These are phyloP conservation scores for Drosophila rhopaloa DNA, from an alignment of 1,140 invertebrate genomes.

Conservation along the genomic window DNA sequence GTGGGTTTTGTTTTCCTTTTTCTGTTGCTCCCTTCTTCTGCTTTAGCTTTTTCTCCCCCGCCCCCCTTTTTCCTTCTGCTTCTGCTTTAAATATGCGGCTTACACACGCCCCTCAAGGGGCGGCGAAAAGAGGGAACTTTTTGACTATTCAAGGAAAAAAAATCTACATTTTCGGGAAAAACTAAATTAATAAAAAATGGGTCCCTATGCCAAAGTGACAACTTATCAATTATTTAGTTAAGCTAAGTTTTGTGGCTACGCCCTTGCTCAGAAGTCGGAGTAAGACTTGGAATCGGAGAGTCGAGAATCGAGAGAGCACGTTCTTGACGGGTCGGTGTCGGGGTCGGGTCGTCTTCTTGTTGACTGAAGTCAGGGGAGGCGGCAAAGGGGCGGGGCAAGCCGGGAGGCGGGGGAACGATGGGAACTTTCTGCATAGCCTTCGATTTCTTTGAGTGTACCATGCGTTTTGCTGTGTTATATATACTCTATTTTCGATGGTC, in stretches of 20 bases:
- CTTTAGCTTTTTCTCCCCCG: constrained; percentile 29
- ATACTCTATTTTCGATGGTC: neutral
- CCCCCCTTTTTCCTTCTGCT: constrained; percentile 17
- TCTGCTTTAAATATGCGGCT: constrained; percentile 72
- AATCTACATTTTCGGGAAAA: too few species aligned
- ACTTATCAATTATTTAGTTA: too few species aligned
- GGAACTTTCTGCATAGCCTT: constrained; percentile 52
- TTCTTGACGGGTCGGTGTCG: constrained; percentile 55
- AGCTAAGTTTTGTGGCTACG: neutral
- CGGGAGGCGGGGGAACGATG: constrained; percentile 30
- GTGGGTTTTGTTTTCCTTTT: constrained; percentile 53
- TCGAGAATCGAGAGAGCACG: constrained; percentile 35
- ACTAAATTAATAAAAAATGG: too few species aligned
- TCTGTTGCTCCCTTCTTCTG: constrained; percentile 38
- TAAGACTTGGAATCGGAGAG: constrained; percentile 7
- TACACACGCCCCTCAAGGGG: constrained; percentile 48
- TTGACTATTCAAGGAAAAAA: too few species aligned
- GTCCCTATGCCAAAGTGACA: too few species aligned
- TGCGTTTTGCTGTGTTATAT: constrained; percentile 7
- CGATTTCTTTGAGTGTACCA: constrained; percentile 70
- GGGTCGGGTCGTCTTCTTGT: constrained; percentile 59
- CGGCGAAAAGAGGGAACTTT: constrained; percentile 17
- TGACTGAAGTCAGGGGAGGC: constrained; percentile 18
- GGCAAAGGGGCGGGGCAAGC: neutral
- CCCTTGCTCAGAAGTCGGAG: constrained; percentile 4